Base-by-base conservation (phyloP, 2,797 vertebrate species). In the Sphenodon punctatus region DNA sequence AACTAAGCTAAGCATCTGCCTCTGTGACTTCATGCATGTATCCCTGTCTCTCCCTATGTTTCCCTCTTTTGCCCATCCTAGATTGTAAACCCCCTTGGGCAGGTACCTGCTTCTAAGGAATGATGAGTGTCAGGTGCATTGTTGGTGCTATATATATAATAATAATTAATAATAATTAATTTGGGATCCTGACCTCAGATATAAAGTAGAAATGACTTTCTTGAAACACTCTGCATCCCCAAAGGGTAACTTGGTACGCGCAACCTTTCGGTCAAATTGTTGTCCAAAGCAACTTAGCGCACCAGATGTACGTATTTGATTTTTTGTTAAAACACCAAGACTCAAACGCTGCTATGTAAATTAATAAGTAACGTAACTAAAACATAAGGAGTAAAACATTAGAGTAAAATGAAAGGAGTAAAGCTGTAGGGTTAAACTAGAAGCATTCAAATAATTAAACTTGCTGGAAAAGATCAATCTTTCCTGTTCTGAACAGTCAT, bases 161-260 rank as follows among this genome's bases (percentile, higher is more conserved):
- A n/a, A n/a, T n/a, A 43, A 67, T 75, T 32, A 19, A 75, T 43
- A 51, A 42, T n/a, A n/a, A 53, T 9, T 8, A 30, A 38, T 38
- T 10, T 36, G 25, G 30, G 46, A 23, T 34, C 27, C 17, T 19
- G 10, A 34, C 16, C 30, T 53, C 53, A 53, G 27, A 53, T 14
- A 32, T 3, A 7, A 2, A 51, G 20, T 1, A 6, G 1, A 0
- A 5, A 6, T n/a, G n/a, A n/a, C 41, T 67, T 67, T 76, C 64
- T 74, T 66, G 30, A 71, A 75, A 45, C 27, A 25, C 27, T 67
- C 30, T 36, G 22, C 34, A 61, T 34, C 46, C 43, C 58, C 13
- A 87, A 45, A 67, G 15, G 2, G 2, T 72, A 67, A 79, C 83
- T 69, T 77, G 45, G 48, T 56, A 80, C 68, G 41, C 10, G 43